Percentiles rank a stretch among this genome's conserved stretches.
phyloP scores from a whole-genome alignment of 2,888 invertebrate species.

The Dasypolia templi region DNA sequence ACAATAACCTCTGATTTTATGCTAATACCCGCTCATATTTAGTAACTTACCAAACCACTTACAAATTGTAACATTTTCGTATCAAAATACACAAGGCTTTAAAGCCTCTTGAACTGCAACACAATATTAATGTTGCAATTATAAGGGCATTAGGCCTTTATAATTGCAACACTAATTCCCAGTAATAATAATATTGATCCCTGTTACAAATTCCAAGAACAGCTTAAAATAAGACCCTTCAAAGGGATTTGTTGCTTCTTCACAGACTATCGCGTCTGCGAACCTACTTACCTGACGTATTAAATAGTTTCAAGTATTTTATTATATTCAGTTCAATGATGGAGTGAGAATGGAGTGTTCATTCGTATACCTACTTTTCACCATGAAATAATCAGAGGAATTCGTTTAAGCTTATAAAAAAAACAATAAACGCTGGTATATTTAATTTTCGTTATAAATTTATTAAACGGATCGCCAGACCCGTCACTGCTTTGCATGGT shows the following conservation, averaged over 20 bases:
- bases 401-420: neutral
- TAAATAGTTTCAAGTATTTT: conserved; percentile 34
- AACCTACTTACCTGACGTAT: conserved; percentile 22
- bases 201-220: conserved; percentile 19
- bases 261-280: conserved; percentile 12
- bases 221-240: conserved; percentile 18
- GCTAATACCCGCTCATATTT: neutral
- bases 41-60: neutral
- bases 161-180: conserved; percentile 5
- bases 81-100: neutral
- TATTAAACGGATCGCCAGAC: too few relatives aligned
- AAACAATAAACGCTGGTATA: too few relatives aligned
- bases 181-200: neutral
- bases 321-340: conserved; percentile 9
- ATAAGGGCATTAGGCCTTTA: too few relatives aligned
- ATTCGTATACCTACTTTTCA: neutral
- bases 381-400: neutral
- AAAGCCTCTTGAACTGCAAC: neutral
- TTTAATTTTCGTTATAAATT: too few relatives aligned
- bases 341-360: conserved; percentile 15
- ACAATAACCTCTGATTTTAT: neutral
- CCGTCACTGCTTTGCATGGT: neutral
- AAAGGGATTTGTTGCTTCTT: conserved; percentile 16
- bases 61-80: neutral
- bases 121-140: neutral